Percentiles rank a stretch among this genome's conserved stretches.
Conservation (phyloP, 2,113 vertebrate genomes). For the Gorsachius goisagi region DNA sequence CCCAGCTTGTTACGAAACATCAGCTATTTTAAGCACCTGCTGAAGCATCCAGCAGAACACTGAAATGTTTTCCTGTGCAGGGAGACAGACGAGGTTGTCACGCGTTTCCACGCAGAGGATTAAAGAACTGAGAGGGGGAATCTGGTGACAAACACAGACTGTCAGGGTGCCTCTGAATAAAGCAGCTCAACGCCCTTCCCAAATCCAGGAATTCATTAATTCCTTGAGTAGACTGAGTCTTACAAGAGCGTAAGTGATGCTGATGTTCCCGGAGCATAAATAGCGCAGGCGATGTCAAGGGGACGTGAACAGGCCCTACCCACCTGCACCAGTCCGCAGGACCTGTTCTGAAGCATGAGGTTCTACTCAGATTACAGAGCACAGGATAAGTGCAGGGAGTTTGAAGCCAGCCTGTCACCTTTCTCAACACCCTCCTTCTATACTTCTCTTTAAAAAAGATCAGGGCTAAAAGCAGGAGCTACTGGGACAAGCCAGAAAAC, state of each 20-base stretch:
- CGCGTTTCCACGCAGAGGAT: background rate
- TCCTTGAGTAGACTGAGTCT: background rate
- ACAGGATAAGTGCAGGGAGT: background rate
- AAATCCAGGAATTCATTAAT: constrained; percentile 23
- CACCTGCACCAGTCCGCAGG: background rate
- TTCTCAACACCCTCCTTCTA: background rate
- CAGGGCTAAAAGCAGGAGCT: background rate
- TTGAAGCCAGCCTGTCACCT: background rate
- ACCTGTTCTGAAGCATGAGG: background rate
- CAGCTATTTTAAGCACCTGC: constrained; percentile 40
- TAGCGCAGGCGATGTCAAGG: background rate
- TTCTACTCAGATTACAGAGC: background rate
- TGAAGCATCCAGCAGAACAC: constrained; percentile 3
- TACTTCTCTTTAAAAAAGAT: background rate
- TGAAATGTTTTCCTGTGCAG: background rate
- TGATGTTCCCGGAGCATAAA: background rate
- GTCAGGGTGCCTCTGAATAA: background rate
- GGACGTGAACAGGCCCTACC: background rate
- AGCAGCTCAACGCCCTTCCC: background rate
- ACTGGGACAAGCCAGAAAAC: background rate
- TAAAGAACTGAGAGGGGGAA: background rate
- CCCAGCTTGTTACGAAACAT: constrained; percentile 12
- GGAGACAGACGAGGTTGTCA: background rate
- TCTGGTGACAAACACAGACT: background rate
- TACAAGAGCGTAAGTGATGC: background rate